Evolutionary conservation across 30 jellyfish, hydroid and myxozoan species (phyloP).

Genomic region (Cassiopea xamachana): DNA sequence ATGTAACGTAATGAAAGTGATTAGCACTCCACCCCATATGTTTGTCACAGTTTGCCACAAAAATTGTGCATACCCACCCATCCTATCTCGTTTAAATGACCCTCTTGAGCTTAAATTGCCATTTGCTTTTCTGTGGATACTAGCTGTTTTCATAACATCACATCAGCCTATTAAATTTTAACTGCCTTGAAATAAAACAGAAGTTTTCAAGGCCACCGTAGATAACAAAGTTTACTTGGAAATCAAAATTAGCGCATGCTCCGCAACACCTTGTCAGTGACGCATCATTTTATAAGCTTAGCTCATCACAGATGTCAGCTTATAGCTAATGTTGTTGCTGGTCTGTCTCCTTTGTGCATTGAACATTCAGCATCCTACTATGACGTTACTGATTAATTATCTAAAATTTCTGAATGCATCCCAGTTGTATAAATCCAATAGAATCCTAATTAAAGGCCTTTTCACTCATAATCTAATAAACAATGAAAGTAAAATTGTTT

Average conservation of each 20-base stretch:
- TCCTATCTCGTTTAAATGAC: too few species aligned
- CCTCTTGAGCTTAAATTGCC: too few species aligned
- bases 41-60: too few species aligned
- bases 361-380: background rate
- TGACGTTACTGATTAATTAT: background rate
- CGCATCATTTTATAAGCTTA: background rate
- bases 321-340: background rate
- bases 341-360: background rate
- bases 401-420: background rate
- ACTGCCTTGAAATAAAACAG: too few species aligned
- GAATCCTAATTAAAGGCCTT: too few species aligned
- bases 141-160: too few species aligned
- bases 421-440: background rate
- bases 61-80: too few species aligned
- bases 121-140: too few species aligned
- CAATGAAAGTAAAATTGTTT: background rate
- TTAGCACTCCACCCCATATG: too few species aligned
- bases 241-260: background rate
- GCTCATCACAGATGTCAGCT: background rate
- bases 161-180: too few species aligned
- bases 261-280: background rate
- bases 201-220: too few species aligned
- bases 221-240: background rate
- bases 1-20: too few species aligned
- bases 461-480: background rate